A percentile compares a stretch with the other conserved stretches of the same genome.
These are phyloP conservation scores for Conomelus anceps DNA, from an alignment of 2,888 invertebrate genomes.

Conservation along the genomic window DNA sequence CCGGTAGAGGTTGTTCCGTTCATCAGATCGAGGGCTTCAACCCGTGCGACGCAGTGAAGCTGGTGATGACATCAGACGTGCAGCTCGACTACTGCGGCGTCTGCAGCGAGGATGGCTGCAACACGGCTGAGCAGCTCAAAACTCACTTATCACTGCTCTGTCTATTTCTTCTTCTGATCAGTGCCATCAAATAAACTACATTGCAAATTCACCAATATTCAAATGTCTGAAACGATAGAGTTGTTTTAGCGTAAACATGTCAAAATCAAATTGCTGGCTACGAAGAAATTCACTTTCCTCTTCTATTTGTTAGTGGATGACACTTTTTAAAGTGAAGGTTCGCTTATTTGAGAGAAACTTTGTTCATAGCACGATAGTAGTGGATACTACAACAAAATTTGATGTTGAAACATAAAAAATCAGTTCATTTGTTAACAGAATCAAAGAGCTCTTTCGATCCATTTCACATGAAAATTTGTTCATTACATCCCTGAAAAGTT, in stretches of 20 bases:
- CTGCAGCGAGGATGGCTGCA: slow-evolving; percentile 28
- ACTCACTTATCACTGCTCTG: neutral
- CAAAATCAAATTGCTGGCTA: neutral
- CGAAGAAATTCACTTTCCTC: neutral
- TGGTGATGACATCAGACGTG: slow-evolving; percentile 25
- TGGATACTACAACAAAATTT: too few relatives aligned
- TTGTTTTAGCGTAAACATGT: neutral
- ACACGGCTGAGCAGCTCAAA: neutral
- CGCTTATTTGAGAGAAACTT: too few relatives aligned
- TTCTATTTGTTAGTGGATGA: too few relatives aligned
- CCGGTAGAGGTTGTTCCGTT: slow-evolving; percentile 27
- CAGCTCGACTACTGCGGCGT: slow-evolving; percentile 27
- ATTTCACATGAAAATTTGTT: too few relatives aligned
- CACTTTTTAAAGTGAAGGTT: too few relatives aligned
- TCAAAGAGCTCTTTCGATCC: too few relatives aligned
- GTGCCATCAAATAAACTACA: neutral
- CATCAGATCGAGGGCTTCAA: slow-evolving; percentile 25
- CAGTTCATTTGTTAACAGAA: too few relatives aligned
- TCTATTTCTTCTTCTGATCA: neutral
- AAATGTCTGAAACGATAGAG: neutral
- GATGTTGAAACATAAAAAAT: too few relatives aligned
- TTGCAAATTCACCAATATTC: neutral
- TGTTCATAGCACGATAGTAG: too few relatives aligned
- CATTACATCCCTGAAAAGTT: too few relatives aligned
- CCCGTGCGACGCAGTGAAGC: slow-evolving; percentile 29